Evolutionary conservation across 2,888 invertebrate species (phyloP).

Genomic region (Zygogramma bicolorata): DNA sequence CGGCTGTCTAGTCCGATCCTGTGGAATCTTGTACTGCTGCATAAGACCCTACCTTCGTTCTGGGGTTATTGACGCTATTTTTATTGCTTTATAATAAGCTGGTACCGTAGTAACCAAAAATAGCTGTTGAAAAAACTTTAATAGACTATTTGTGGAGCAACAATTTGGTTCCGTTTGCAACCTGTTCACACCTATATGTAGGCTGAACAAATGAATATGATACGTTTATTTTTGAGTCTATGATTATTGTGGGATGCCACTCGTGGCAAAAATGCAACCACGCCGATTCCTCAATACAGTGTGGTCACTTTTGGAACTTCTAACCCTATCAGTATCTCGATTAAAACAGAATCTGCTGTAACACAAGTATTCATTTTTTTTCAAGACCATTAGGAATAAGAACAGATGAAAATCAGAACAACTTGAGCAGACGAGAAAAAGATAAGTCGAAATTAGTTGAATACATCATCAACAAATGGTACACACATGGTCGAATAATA

Average conservation of each 20-base stretch:
- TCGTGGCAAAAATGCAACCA: not conserved
- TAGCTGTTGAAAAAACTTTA: not conserved
- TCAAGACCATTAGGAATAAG: too few species aligned
- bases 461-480: too few species aligned
- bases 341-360: too few species aligned
- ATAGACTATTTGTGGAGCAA: not conserved
- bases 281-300: too few species aligned
- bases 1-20: not conserved
- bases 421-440: too few species aligned
- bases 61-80: slow-evolving; percentile 7
- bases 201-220: not conserved
- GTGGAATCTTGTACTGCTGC: not conserved
- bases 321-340: too few species aligned
- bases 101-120: not conserved
- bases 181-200: not conserved
- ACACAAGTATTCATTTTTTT: too few species aligned
- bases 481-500: too few species aligned
- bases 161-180: not conserved
- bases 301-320: too few species aligned
- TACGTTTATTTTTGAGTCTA: not conserved
- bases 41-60: not conserved
- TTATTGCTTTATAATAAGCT: slow-evolving; percentile 9
- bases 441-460: too few species aligned
- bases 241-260: not conserved
- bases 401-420: too few species aligned